Evolutionary conservation across 1,140 invertebrate genomes (phyloP).

Genomic region (Tetragonula clypearis): DNA sequence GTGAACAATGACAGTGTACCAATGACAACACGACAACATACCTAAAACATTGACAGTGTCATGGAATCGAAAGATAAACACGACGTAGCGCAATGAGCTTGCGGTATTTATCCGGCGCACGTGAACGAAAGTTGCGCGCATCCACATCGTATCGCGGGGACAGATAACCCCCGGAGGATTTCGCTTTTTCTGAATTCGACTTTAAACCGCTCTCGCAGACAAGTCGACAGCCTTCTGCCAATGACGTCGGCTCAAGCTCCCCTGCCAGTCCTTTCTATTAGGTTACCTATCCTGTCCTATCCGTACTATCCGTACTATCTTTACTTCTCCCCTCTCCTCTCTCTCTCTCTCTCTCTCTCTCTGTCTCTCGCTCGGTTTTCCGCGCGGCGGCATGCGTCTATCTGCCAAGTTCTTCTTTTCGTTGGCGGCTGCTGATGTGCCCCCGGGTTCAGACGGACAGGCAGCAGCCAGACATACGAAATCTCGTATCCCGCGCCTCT

Average conservation of each 20-base stretch:
- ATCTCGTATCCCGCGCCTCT: constrained; percentile 60
- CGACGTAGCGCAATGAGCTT: neutral
- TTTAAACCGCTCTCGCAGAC: constrained; percentile 74
- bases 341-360: constrained; percentile 35
- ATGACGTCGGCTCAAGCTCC: constrained; percentile 77
- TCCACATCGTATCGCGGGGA: constrained; percentile 35
- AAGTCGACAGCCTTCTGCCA: constrained; percentile 77
- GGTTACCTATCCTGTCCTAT: constrained; percentile 77
- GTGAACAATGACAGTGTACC: too few relatives aligned
- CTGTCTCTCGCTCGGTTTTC: constrained; percentile 20
- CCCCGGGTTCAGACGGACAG: constrained; percentile 68
- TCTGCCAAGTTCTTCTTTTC: constrained; percentile 61
- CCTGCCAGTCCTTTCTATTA: constrained; percentile 72
- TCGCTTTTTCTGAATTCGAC: constrained; percentile 75
- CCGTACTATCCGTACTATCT: constrained; percentile 69
- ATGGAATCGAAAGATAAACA: constrained; percentile 18
- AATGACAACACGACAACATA: too few relatives aligned
- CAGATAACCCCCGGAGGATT: constrained; percentile 66
- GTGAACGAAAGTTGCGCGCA: constrained; percentile 55
- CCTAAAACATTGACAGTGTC: neutral
- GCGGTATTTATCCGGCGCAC: constrained; percentile 44
- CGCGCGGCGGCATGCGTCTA: constrained; percentile 57
- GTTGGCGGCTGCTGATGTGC: constrained; percentile 74
- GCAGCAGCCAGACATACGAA: constrained; percentile 63
- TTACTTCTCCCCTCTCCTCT: neutral